A percentile compares a stretch with the other conserved stretches of the same genome.
Conservation (phyloP, 2,888 invertebrate species). For the Anticlea derivata region DNA sequence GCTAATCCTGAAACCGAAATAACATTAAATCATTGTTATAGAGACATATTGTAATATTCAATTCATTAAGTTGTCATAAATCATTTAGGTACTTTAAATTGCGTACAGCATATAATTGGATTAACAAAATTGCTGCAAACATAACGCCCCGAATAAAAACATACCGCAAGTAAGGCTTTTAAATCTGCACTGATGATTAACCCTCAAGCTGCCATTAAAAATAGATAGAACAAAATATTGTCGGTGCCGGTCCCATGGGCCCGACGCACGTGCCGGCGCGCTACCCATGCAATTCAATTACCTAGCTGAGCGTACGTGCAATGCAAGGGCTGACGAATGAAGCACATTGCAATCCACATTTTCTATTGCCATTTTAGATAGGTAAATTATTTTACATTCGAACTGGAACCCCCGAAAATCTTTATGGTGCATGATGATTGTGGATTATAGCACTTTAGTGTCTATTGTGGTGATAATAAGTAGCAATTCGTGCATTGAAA, state of each 20-base stretch:
- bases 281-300: conserved; percentile 73
- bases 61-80: conserved; percentile 9
- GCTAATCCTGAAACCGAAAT: conserved; percentile 1
- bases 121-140: conserved; percentile 31
- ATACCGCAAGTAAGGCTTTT: conserved; percentile 47
- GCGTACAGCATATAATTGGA: conserved; percentile 37
- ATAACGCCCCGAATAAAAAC: conserved; percentile 44
- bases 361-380: neutral
- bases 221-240: conserved; percentile 78
- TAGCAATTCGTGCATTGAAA: neutral
- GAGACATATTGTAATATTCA: neutral
- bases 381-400: neutral
- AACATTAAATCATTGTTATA: neutral
- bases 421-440: neutral
- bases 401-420: neutral
- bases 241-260: conserved; percentile 58
- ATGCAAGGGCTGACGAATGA: conserved; percentile 11
- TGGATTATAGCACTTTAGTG: neutral
- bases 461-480: neutral
- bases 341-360: neutral
- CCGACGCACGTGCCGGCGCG: conserved; percentile 55
- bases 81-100: conserved; percentile 21
- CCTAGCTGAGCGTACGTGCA: conserved; percentile 49
- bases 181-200: conserved; percentile 70
- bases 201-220: conserved; percentile 73